phyloP scores from a whole-genome alignment of 2,113 vertebrate species.

The Limnothrissa miodon region DNA sequence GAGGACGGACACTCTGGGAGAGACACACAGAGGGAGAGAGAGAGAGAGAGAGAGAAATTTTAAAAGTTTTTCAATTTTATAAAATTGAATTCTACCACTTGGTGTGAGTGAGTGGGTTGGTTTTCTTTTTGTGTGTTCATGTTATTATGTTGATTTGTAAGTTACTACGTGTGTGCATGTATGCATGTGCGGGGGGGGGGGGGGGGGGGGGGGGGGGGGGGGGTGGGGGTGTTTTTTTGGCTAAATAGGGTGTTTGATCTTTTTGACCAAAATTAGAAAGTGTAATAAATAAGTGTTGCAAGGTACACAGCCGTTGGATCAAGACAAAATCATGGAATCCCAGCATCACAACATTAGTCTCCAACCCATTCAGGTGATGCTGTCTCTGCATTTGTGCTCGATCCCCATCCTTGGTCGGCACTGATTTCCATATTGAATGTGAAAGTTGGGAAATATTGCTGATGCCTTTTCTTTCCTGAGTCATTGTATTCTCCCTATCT shows the following conservation, averaged over 20 bases:
- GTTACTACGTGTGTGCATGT: neutral
- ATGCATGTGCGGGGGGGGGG: too few relatives aligned
- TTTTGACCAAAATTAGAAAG: neutral
- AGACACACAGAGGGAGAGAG: neutral
- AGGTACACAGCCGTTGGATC: neutral
- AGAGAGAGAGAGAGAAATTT: neutral
- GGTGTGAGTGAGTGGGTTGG: neutral
- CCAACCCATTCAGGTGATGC: neutral
- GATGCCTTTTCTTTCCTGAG: neutral
- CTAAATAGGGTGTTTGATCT: too few relatives aligned
- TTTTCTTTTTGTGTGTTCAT: too few relatives aligned
- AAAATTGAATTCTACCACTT: neutral
- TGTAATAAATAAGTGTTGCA: neutral
- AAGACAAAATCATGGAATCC: neutral
- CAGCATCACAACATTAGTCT: neutral
- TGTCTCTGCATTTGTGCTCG: neutral
- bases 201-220: too few relatives aligned
- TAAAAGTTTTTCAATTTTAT: too few relatives aligned
- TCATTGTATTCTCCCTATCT: neutral
- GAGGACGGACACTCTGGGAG: slow-evolving; percentile 64
- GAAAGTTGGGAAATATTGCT: neutral
- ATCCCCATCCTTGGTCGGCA: neutral
- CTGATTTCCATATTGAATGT: neutral
- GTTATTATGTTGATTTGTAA: too few relatives aligned
- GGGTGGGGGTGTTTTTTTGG: too few relatives aligned